Percentiles rank a stretch among this genome's conserved stretches.
Conservation (phyloP, 1,140 invertebrate species). For the Zaprionus inermis region DNA sequence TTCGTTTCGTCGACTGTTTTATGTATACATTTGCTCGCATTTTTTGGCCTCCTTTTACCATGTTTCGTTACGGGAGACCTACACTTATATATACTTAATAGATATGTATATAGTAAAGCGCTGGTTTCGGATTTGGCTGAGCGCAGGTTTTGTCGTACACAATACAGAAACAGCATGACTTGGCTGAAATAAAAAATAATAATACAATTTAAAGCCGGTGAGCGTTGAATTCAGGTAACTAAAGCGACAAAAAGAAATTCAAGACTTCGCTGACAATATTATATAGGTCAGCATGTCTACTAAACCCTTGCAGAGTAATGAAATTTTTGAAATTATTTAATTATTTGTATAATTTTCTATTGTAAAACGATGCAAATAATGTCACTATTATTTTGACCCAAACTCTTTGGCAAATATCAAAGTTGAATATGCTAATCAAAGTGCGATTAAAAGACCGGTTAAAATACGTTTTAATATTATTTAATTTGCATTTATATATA, state of each 20-base stretch:
- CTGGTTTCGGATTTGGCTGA: constrained; percentile 8
- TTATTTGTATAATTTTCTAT: too few species aligned
- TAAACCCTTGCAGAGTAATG: neutral
- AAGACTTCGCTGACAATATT: neutral
- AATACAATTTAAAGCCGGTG: neutral
- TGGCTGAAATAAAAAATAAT: neutral
- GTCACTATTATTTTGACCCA: constrained; percentile 24
- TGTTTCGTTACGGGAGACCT: constrained; percentile 2
- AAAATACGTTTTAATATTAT: constrained; percentile 53
- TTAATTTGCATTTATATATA: constrained; percentile 49
- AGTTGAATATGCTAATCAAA: constrained; percentile 65
- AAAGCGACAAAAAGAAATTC: neutral
- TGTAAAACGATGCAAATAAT: constrained; percentile 16
- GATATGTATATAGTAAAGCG: constrained; percentile 16
- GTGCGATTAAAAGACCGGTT: constrained; percentile 47
- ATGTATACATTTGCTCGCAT: neutral
- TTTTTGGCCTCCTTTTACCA: constrained; percentile 1
- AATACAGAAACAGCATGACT: neutral
- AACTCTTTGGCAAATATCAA: constrained; percentile 69
- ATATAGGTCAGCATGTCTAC: neutral
- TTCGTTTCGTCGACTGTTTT: neutral
- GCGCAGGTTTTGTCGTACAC: constrained; percentile 17
- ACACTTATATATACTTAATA: constrained; percentile 3
- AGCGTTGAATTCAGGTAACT: neutral
- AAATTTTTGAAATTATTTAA: neutral